phyloP scores from a whole-genome alignment of 2,888 invertebrate genomes.

The Erebia epiphron region DNA sequence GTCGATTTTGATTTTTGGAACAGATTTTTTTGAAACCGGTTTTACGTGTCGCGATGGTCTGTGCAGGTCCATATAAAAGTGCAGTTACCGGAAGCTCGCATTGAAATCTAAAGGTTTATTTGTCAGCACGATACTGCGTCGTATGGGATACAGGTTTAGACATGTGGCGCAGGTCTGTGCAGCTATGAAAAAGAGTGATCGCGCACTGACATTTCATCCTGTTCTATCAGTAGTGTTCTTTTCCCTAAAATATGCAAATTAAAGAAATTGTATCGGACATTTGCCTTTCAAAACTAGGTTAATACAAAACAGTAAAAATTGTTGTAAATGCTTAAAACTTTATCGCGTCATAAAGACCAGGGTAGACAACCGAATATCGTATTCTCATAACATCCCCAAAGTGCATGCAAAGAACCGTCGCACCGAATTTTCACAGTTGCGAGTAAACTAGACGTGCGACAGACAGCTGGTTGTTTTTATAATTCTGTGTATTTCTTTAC shows the following conservation, averaged over 20 bases:
- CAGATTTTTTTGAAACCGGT: no score
- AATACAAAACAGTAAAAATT: conserved; percentile 23
- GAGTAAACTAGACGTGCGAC: conserved; percentile 21
- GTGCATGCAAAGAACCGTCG: conserved; percentile 36
- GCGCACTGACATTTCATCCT: no score
- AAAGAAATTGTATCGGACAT: conserved; percentile 2
- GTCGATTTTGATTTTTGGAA: no score
- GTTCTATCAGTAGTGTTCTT: no score
- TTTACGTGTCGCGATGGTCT: no score
- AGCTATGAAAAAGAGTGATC: no score
- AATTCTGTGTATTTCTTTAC: background rate
- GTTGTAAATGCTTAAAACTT: conserved; percentile 29
- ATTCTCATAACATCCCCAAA: conserved; percentile 35
- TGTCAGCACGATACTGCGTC: no score
- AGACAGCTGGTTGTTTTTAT: background rate
- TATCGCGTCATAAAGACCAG: conserved; percentile 31
- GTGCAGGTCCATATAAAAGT: no score
- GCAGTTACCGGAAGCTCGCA: no score
- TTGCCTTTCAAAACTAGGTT: conserved; percentile 16
- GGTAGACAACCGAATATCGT: conserved; percentile 33
- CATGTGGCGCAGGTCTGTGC: no score
- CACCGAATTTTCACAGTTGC: conserved; percentile 28
- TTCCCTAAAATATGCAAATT: background rate
- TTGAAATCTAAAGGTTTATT: no score
- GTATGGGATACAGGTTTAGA: no score